phyloP scores from a whole-genome alignment of 2,797 vertebrate species.

The Poecilia picta region DNA sequence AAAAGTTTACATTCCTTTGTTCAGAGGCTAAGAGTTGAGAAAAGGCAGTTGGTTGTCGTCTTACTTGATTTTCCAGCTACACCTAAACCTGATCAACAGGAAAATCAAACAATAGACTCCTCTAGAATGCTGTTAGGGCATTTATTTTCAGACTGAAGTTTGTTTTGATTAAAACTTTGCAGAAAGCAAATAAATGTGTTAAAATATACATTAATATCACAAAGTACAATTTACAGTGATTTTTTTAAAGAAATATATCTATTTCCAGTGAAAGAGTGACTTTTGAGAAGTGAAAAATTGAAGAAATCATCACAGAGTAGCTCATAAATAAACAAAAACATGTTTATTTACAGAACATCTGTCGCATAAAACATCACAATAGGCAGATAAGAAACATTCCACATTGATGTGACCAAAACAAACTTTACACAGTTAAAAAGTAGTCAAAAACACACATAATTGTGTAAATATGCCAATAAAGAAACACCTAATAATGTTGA shows the following conservation, averaged over 20 bases:
- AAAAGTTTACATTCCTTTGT: constrained; percentile 7
- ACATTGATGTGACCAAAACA: constrained; percentile 10
- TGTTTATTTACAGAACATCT: constrained; percentile 71
- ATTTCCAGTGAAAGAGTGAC: background rate
- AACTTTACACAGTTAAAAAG: background rate
- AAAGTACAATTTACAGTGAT: background rate
- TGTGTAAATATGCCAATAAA: background rate
- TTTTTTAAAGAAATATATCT: background rate
- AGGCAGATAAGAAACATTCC: constrained; percentile 22
- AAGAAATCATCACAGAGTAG: background rate
- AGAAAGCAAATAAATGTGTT: background rate
- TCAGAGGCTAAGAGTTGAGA: constrained; percentile 29
- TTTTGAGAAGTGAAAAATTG: background rate
- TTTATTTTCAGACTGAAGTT: constrained; percentile 1
- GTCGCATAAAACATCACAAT: constrained; percentile 29
- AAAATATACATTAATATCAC: background rate
- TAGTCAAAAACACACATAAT: constrained; percentile 17
- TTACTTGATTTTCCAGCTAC: constrained; percentile 53
- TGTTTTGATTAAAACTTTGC: constrained; percentile 5
- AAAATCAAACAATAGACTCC: constrained; percentile 44
- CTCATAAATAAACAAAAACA: constrained; percentile 59
- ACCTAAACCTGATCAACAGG: constrained; percentile 72
- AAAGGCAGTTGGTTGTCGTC: constrained; percentile 24
- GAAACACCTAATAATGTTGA: constrained; percentile 21
- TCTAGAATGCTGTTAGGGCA: constrained; percentile 5